Percentiles rank a stretch among this genome's conserved stretches.
phyloP scores from a whole-genome alignment of 2,888 invertebrate genomes.

The Escarpia spicata region DNA sequence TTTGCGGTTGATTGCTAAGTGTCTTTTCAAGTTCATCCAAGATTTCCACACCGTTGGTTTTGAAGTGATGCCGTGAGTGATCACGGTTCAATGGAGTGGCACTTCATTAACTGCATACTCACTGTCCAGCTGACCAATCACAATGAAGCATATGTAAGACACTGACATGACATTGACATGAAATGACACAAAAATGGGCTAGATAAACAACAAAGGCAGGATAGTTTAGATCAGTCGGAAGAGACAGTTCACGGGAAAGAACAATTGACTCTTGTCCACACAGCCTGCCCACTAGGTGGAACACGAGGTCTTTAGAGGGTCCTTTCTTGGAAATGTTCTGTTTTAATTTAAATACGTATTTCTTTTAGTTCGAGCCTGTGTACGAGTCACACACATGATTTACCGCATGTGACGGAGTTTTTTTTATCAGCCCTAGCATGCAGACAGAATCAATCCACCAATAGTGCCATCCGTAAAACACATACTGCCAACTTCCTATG shows the following conservation, averaged over 20 bases:
- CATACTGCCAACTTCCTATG: too few species aligned
- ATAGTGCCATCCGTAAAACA: too few species aligned
- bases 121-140: neutral
- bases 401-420: too few species aligned
- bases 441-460: too few species aligned
- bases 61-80: neutral
- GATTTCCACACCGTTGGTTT: neutral
- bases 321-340: neutral
- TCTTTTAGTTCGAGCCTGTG: too few species aligned
- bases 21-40: too few species aligned
- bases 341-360: neutral
- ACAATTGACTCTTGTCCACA: too few species aligned
- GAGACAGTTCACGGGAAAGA: neutral
- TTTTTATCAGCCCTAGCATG: too few species aligned
- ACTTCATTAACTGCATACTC: neutral
- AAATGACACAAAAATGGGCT: neutral
- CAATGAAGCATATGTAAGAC: neutral
- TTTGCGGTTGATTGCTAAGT: neutral
- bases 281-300: neutral
- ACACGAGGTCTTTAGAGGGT: neutral
- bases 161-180: neutral
- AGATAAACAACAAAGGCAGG: neutral
- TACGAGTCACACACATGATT: too few species aligned
- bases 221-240: neutral
- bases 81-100: neutral